Base-by-base conservation (phyloP, 2,888 invertebrate genomes). In the Agrochola circellaris region DNA sequence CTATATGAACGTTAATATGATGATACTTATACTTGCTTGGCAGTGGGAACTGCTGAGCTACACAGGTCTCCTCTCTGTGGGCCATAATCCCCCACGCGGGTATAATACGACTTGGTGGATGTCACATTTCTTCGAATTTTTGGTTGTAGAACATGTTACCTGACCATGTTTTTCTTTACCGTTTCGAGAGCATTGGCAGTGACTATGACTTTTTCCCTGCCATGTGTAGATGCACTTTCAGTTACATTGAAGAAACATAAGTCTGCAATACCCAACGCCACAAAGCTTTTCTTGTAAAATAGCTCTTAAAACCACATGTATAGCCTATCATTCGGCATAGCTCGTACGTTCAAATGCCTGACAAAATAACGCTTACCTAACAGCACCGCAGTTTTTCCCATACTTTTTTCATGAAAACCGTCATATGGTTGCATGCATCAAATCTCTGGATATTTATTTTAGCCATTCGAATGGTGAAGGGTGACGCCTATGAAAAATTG, bases 401-500 rank as follows among this genome's bases (percentile, higher is more conserved):
- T 67, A 45, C 51, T 34, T 61, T 81, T 67, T 82, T 58, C 51
- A 67, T 67, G 34, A 54, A 70, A 66, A 58, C 69, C 56, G 56
- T 70, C 69, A 69, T 73, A 79, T 61, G 64, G 23, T 30, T 48
- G 5, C 54, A n/a, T 26, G 62, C 60, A 61, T 65, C 60, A 68
- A 68, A 71, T 56, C 42, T 38, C 26, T 30, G 13, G 26, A 20
- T 65, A 71, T 83, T 82, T 64, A 68, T 82, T 82, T 82, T 8
- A 71, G 48, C 67, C 5, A 34, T 79, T 56, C 17, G 62, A 67
- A 68, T 60, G 45, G 17, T 56, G 48, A 70, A 83, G 30, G n/a
- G 58, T 30, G 64, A 58, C 17, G 62, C 26, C 23, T 42, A 64
- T 84, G 74, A 79, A 71, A 82, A 68, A 65, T 82, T 84, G 71